A percentile compares a stretch with the other conserved stretches of the same genome.
phyloP scores from a whole-genome alignment of 1,140 invertebrate species.

The Pomacea maculata region DNA sequence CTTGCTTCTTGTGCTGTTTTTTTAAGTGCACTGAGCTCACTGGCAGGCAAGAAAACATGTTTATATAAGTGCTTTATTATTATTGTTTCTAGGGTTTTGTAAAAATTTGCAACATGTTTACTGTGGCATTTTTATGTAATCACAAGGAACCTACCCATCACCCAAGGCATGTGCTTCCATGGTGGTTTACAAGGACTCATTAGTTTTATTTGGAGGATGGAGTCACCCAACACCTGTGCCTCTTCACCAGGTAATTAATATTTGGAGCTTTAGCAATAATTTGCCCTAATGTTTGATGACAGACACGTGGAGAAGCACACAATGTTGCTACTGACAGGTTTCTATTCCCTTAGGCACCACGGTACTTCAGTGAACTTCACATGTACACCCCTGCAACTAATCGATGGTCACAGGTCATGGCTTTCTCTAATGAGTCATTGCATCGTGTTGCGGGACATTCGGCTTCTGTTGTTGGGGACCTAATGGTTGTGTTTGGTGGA shows the following conservation, averaged over 20 bases:
- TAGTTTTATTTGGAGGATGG: constrained; percentile 95
- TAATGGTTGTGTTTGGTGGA: constrained; percentile 89
- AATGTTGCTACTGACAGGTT: background rate
- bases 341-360: constrained; percentile 53
- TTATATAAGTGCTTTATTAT: too few relatives aligned
- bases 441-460: constrained; percentile 85
- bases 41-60: too few relatives aligned
- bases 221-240: constrained; percentile 91
- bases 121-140: too few relatives aligned
- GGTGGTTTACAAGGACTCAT: constrained; percentile 82
- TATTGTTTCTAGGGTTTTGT: too few relatives aligned
- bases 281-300: too few relatives aligned
- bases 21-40: too few relatives aligned
- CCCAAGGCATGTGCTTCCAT: constrained; percentile 95
- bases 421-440: constrained; percentile 74
- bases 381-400: constrained; percentile 85
- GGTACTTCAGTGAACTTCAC: constrained; percentile 92
- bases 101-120: too few relatives aligned
- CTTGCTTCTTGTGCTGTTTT: too few relatives aligned
- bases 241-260: constrained; percentile 75
- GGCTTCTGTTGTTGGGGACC: constrained; percentile 81
- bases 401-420: constrained; percentile 81
- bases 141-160: constrained; percentile 87
- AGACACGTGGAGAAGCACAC: too few relatives aligned
- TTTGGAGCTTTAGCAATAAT: too few relatives aligned